Base-by-base conservation (phyloP, 1,140 invertebrate genomes). In the Plectus sambesii region DNA sequence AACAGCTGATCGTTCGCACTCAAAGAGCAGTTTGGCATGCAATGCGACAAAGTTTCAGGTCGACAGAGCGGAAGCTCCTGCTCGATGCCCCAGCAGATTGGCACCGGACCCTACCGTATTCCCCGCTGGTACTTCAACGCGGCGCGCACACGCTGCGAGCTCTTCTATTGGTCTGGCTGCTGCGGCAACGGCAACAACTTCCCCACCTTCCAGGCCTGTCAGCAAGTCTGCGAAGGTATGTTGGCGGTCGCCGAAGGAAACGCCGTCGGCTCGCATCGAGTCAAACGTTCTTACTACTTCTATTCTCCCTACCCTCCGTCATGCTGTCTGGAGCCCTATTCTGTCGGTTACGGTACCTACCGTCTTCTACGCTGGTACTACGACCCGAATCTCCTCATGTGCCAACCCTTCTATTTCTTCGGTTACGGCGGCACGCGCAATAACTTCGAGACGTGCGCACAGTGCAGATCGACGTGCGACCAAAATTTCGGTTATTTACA, bases 151-250 rank as follows among this genome's bases (percentile, higher is more conserved):
- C 49, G 56, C 20, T 67, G 64, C 42, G 63, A 69, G 42, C 41
- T 63, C 5, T 67, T 67, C 45, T 69, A 67, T 42, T 67, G 61
- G 61, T 64, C 60, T 6, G 64, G 64, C 17, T 67, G 64, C 46
- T 69, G 63, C 44, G 64, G 57, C 25, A 66, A 60, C 27, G 46
- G 44, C 42, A 62, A 62, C 42, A 62, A 62, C 43, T 63, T 63
- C 49, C 49, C 47, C 15, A 56, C 56, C 15, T 60, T 54, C 47
- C 56, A 63, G 44, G 25, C 42, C 6, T 62, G 60, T 37, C 60
- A 62, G 42, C 37, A 57, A 42, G 33, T 37, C 19, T 62, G 60
- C 40, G 60, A 62, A 60, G 60, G 60, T 62, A 43, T 30, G 33
- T 56, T 51, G 25, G 5, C 4, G 17, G n/a, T n/a, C n/a, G n/a